Conservation (phyloP, 2,113 vertebrate genomes). For the Halcyon senegalensis region DNA sequence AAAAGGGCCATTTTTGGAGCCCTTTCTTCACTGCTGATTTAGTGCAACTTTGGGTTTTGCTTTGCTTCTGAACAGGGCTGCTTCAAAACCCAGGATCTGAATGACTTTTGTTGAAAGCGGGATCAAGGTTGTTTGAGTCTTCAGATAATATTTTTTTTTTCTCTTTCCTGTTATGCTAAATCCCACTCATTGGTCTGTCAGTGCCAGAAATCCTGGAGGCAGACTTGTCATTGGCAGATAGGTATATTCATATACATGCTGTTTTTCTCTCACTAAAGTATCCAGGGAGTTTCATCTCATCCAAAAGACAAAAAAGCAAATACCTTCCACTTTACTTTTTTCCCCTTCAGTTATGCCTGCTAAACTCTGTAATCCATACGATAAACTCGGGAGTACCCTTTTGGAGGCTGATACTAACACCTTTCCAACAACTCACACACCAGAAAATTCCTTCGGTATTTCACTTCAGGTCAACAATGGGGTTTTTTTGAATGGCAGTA, state of each 20-base stretch:
- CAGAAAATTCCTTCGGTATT: neutral
- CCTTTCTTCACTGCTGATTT: neutral
- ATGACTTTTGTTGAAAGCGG: neutral
- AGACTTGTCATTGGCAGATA: neutral
- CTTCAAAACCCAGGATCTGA: neutral
- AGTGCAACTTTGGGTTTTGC: neutral
- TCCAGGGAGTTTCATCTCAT: neutral
- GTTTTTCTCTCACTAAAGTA: neutral
- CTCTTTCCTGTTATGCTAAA: neutral
- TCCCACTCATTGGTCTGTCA: neutral
- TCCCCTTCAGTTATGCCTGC: neutral
- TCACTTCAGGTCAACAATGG: neutral
- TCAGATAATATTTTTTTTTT: neutral
- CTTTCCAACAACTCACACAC: neutral
- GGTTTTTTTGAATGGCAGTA: neutral
- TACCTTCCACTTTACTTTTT: neutral
- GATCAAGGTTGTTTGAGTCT: neutral
- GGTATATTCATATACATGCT: neutral
- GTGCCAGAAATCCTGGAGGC: neutral
- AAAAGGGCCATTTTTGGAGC: neutral
- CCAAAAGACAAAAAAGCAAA: neutral
- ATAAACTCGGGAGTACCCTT: neutral
- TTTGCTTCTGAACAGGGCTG: neutral
- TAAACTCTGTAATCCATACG: neutral
- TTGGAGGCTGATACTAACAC: neutral